Evolutionary conservation across 1,140 invertebrate species (phyloP).

Genomic region (Calephelis virginiensis): DNA sequence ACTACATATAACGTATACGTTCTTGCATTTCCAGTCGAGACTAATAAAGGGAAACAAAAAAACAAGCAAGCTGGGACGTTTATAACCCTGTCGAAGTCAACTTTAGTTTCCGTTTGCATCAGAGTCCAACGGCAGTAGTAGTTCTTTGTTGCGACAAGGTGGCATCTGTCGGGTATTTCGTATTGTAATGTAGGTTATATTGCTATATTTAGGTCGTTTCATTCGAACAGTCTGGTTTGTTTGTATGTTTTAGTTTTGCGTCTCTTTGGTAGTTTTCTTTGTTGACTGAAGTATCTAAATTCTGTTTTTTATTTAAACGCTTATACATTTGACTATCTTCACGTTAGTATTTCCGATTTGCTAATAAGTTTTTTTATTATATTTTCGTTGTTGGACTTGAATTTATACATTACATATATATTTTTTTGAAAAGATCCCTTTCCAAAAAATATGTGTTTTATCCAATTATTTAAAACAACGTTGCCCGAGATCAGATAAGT

Average conservation of each 20-base stretch:
- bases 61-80: slow-evolving; percentile 43
- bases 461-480: too few species aligned
- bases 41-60: slow-evolving; percentile 62
- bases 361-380: too few species aligned
- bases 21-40: slow-evolving; percentile 57
- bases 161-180: slow-evolving; percentile 43
- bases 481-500: too few species aligned
- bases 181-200: slow-evolving; percentile 59
- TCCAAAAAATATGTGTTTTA: too few species aligned
- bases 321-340: background rate
- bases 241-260: slow-evolving; percentile 36
- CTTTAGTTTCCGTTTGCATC: slow-evolving; percentile 36
- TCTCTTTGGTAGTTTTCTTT: slow-evolving; percentile 10
- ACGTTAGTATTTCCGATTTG: too few species aligned
- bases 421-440: too few species aligned
- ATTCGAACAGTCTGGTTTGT: slow-evolving; percentile 35
- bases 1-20: slow-evolving; percentile 36
- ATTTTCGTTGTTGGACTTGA: too few species aligned
- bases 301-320: background rate
- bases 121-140: slow-evolving; percentile 36
- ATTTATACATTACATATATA: too few species aligned
- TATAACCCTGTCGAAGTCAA: slow-evolving; percentile 60
- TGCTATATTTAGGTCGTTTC: slow-evolving; percentile 61
- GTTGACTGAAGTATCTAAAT: slow-evolving; percentile 17
- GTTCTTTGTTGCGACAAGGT: slow-evolving; percentile 55